Evolutionary conservation across 2,888 invertebrate species (phyloP).

Genomic region (Ichneumoninae sp.): DNA sequence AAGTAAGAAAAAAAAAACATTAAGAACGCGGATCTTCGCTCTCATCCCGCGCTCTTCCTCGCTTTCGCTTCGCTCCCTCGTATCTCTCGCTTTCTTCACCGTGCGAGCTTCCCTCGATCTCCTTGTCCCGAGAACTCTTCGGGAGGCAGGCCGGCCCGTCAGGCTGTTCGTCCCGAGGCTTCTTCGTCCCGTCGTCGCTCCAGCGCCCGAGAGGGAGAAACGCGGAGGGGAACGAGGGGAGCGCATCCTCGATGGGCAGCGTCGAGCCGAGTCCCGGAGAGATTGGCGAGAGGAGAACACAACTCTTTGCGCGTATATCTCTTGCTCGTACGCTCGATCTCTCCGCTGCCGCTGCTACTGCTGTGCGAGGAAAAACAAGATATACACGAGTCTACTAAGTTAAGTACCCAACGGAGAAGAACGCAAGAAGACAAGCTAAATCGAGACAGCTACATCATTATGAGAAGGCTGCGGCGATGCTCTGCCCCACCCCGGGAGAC

Average conservation of each 20-base stretch:
- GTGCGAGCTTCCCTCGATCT: conserved; percentile 31
- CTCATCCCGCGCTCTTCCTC: conserved; percentile 63
- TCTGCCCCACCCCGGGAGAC: conserved; percentile 40
- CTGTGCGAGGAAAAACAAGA: conserved; percentile 72
- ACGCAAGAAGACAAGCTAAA: conserved; percentile 73
- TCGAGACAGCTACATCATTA: conserved; percentile 78
- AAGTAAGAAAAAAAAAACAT: conserved; percentile 4
- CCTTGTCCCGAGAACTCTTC: conserved; percentile 3
- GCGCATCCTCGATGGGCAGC: conserved; percentile 32
- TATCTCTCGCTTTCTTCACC: conserved; percentile 56
- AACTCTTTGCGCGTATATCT: conserved; percentile 29
- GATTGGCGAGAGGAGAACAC: conserved; percentile 50
- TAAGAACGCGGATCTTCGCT: conserved; percentile 66
- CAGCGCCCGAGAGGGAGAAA: conserved; percentile 31
- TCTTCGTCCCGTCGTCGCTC: conserved; percentile 53
- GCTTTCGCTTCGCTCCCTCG: conserved; percentile 41
- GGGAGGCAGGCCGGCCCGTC: neutral
- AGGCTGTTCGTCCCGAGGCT: conserved; percentile 21
- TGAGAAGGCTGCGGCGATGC: conserved; percentile 68
- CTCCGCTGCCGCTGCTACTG: conserved; percentile 51
- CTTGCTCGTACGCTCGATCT: conserved; percentile 11
- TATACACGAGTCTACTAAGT: conserved; percentile 68
- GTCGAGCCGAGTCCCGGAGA: conserved; percentile 2
- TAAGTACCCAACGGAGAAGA: conserved; percentile 72
- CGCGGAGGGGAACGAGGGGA: conserved; percentile 45